Percentiles rank a stretch among this genome's conserved stretches.
Evolutionary conservation across 2,797 vertebrate genomes (phyloP).

Genomic region (Hyperoplus lanceolatus): DNA sequence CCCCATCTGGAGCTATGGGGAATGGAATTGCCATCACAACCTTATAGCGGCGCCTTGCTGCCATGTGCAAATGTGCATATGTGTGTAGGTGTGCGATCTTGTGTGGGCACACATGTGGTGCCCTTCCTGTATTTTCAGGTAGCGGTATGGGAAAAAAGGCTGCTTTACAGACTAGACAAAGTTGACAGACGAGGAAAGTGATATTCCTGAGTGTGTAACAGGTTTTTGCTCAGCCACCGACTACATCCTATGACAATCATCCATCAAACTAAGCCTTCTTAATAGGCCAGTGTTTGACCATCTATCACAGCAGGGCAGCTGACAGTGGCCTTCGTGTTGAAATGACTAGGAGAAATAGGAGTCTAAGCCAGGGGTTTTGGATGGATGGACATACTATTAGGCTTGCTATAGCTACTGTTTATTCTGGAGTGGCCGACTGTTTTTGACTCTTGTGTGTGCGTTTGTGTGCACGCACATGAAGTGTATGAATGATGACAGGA

Average conservation of each 20-base stretch:
- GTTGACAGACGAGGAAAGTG: constrained; percentile 68
- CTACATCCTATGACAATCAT: constrained; percentile 69
- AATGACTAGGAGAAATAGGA: constrained; percentile 58
- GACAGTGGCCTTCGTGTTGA: constrained; percentile 59
- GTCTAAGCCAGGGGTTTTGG: constrained; percentile 59
- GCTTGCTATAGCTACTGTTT: constrained; percentile 72
- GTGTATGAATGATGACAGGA: constrained; percentile 57
- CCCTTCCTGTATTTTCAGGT: constrained; percentile 56
- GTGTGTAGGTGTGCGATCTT: constrained; percentile 36
- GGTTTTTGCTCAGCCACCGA: constrained; percentile 41
- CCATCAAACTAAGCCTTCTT: constrained; percentile 64
- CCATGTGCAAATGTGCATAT: constrained; percentile 24
- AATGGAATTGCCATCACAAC: constrained; percentile 71
- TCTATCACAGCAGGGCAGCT: constrained; percentile 62
- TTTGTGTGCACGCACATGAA: not conserved
- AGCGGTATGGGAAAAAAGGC: constrained; percentile 11
- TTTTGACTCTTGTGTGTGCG: constrained; percentile 13
- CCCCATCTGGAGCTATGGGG: constrained; percentile 64
- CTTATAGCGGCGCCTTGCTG: constrained; percentile 53
- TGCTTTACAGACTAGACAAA: constrained; percentile 43
- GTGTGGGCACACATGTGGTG: constrained; percentile 49
- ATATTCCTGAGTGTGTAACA: constrained; percentile 73
- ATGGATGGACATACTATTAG: constrained; percentile 71
- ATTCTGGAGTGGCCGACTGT: constrained; percentile 60
- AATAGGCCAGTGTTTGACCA: constrained; percentile 56